These are phyloP conservation scores for Delichon dasypus DNA, from an alignment of 2,797 vertebrate genomes.

Conservation along the genomic window DNA sequence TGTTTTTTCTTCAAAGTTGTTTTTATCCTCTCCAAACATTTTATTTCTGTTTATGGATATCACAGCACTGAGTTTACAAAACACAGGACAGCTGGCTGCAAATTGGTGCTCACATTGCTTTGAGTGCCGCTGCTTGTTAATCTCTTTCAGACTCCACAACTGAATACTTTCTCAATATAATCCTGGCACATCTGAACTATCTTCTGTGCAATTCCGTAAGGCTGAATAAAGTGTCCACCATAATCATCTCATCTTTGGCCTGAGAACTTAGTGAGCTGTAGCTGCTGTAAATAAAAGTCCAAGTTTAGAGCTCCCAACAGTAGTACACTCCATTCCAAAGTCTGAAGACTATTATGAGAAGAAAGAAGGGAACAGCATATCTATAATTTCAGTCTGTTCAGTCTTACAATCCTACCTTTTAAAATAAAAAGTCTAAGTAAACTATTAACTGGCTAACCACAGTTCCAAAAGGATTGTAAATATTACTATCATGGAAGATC, in stretches of 20 bases:
- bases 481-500: background rate
- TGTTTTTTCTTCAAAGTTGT: background rate
- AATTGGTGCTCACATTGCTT: background rate
- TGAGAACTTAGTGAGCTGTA: background rate
- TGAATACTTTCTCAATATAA: background rate
- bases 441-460: background rate
- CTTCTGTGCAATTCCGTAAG: background rate
- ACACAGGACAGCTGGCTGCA: background rate
- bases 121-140: background rate
- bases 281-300: background rate
- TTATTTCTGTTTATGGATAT: background rate
- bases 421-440: background rate
- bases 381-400: background rate
- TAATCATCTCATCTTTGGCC: background rate
- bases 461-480: background rate
- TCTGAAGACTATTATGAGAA: background rate
- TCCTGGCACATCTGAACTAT: background rate
- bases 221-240: background rate
- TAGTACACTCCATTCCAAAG: background rate
- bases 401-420: background rate
- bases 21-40: background rate
- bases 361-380: background rate
- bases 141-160: background rate
- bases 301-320: background rate
- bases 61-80: background rate